Conservation (phyloP, 1,140 invertebrate species). For the Epicauta chinensis region DNA sequence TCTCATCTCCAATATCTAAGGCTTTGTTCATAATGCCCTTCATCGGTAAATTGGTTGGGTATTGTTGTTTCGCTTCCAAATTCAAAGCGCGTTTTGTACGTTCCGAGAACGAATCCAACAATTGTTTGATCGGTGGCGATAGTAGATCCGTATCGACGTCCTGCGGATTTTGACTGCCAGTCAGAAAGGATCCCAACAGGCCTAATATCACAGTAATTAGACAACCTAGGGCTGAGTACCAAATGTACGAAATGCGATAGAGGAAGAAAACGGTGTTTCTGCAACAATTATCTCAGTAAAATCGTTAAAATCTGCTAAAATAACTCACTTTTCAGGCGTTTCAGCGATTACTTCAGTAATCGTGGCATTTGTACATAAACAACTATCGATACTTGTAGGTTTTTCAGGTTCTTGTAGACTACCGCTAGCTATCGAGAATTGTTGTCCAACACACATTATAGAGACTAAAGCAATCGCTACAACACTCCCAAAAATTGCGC, state of each 20-base stretch:
- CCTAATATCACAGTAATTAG: conserved; percentile 57
- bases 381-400: conserved; percentile 43
- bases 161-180: conserved; percentile 49
- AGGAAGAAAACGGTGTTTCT: conserved; percentile 41
- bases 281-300: conserved; percentile 8
- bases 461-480: conserved; percentile 55
- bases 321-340: neutral
- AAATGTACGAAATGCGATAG: conserved; percentile 65
- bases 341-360: neutral
- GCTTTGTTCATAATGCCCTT: conserved; percentile 7
- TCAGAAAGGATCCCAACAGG: conserved; percentile 54
- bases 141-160: conserved; percentile 49
- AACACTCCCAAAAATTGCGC: conserved; percentile 61
- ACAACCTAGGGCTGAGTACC: conserved; percentile 64
- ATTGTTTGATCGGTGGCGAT: conserved; percentile 46
- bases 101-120: conserved; percentile 30
- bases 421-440: conserved; percentile 51
- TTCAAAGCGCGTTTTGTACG: conserved; percentile 10
- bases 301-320: conserved; percentile 3
- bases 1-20: conserved; percentile 8
- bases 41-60: conserved; percentile 12
- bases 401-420: conserved; percentile 44
- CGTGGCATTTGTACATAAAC: conserved; percentile 40
- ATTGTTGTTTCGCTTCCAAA: too few species aligned
- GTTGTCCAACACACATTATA: conserved; percentile 70